These are phyloP conservation scores for Drosophila quinaria DNA, from an alignment of 2,888 invertebrate genomes.

Conservation along the genomic window DNA sequence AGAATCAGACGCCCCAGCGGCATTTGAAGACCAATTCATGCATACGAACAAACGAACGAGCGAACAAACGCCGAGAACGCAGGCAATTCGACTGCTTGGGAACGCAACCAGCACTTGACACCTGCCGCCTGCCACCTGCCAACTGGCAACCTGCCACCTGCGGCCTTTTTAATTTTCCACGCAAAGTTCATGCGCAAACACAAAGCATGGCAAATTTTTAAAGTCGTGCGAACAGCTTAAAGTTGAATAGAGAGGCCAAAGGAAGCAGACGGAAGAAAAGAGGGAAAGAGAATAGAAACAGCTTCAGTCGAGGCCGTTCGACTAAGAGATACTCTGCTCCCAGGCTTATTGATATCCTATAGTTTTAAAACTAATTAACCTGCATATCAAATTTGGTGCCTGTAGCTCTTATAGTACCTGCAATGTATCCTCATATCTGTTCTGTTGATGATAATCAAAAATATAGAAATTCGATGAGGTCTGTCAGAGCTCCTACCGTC, in stretches of 20 bases:
- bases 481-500: too few relatives aligned
- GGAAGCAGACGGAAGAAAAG: constrained; percentile 8
- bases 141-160: constrained; percentile 63
- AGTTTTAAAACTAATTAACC: too few relatives aligned
- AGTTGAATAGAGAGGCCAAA: constrained; percentile 19
- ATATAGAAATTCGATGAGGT: not conserved
- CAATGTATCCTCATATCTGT: not conserved
- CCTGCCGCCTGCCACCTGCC: constrained; percentile 43
- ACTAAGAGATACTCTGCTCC: not conserved
- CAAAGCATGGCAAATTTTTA: constrained; percentile 55
- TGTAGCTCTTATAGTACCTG: not conserved
- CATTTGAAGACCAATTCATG: constrained; percentile 63
- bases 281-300: not conserved
- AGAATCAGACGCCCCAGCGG: constrained; percentile 64
- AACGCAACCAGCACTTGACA: constrained; percentile 45
- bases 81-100: constrained; percentile 56
- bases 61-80: not conserved
- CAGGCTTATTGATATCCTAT: not conserved
- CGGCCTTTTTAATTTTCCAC: constrained; percentile 82
- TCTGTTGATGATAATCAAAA: not conserved
- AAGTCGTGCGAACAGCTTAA: constrained; percentile 67
- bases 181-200: constrained; percentile 77
- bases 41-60: constrained; percentile 29
- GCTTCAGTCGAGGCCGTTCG: not conserved
- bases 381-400: not conserved